phyloP scores from a whole-genome alignment of 2,113 vertebrate genomes.

The Taurulus bubalis region DNA sequence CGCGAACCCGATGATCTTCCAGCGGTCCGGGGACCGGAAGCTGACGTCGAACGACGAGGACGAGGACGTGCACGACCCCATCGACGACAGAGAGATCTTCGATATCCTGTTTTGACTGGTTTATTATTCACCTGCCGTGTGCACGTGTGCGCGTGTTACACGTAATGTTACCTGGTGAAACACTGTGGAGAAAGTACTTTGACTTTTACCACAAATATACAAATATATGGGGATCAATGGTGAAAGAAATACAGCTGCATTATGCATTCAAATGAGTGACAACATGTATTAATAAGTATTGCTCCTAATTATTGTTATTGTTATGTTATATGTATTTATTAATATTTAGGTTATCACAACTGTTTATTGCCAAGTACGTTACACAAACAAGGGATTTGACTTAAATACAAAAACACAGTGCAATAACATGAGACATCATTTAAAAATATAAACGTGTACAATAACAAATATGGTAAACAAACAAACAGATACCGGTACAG shows the following conservation, averaged over 20 bases:
- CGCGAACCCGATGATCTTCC: slow-evolving; percentile 72
- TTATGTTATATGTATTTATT: no score
- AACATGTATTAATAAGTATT: background rate
- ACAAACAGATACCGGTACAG: no score
- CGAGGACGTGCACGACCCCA: slow-evolving; percentile 73
- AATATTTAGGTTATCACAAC: no score
- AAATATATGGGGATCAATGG: background rate
- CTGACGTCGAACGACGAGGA: slow-evolving; percentile 62
- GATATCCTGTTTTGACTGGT: slow-evolving; percentile 68
- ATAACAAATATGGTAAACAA: no score
- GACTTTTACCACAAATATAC: no score
- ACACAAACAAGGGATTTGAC: no score
- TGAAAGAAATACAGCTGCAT: background rate
- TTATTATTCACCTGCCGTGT: background rate
- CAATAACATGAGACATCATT: no score
- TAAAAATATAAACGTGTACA: no score
- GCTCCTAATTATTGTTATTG: background rate
- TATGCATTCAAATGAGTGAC: background rate
- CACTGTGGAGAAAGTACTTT: no score
- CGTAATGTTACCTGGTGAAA: no score
- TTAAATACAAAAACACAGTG: no score
- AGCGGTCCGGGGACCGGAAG: slow-evolving; percentile 69
- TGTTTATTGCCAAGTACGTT: no score
- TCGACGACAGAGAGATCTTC: slow-evolving; percentile 80
- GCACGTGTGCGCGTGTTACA: background rate